phyloP scores from a whole-genome alignment of 2,113 vertebrate genomes.

The Prolemur simus region DNA sequence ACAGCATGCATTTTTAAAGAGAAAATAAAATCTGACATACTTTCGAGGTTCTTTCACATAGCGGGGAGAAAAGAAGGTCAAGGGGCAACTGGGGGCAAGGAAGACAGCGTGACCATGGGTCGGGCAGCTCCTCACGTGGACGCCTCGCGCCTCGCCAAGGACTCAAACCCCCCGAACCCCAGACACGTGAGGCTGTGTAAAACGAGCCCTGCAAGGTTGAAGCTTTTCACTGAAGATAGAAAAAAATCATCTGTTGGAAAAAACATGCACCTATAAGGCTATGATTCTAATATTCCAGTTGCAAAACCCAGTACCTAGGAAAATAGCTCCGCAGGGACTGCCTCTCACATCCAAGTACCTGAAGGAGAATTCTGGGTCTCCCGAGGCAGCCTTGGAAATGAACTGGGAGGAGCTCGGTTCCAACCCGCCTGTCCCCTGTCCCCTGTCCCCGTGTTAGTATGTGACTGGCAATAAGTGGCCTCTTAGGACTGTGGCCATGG shows the following conservation, averaged over 20 bases:
- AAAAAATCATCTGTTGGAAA: neutral
- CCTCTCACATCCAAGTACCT: neutral
- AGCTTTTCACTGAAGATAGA: neutral
- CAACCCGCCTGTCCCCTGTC: neutral
- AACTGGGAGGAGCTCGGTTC: neutral
- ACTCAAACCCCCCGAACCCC: rapidly evolving
- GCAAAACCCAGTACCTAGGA: neutral
- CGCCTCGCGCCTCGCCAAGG: rapidly evolving
- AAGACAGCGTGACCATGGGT: rapidly evolving
- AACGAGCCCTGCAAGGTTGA: neutral
- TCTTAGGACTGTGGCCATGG: neutral
- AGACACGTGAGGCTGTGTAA: rapidly evolving
- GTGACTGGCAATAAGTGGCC: rapidly evolving
- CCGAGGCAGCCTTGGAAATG: neutral
- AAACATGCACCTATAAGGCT: rapidly evolving
- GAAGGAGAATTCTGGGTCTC: neutral
- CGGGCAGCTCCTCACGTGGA: neutral
- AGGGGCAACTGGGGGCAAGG: rapidly evolving
- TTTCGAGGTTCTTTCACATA: neutral
- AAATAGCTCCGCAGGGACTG: neutral
- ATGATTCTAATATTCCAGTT: neutral
- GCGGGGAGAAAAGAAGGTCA: neutral
- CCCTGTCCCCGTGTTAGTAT: rapidly evolving
- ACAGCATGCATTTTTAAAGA: neutral
- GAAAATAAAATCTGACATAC: neutral